These are phyloP conservation scores for Marmota flaviventris DNA, from an alignment of 2,113 vertebrate species.

Conservation along the genomic window DNA sequence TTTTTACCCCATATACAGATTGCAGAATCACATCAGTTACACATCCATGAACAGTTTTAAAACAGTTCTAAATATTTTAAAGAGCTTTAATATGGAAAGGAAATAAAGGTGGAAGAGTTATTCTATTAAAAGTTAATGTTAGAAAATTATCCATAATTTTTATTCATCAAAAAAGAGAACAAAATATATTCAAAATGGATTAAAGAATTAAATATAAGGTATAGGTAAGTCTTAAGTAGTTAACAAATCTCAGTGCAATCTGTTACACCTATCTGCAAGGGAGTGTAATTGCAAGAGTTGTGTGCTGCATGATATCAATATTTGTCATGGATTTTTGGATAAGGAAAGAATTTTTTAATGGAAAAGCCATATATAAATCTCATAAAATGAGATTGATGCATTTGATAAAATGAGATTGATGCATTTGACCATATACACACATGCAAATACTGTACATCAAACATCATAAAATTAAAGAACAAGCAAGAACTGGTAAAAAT, in stretches of 20 bases:
- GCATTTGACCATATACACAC: background rate
- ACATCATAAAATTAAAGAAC: conserved; percentile 18
- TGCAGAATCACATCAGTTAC: too few species aligned
- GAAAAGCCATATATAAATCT: conserved; percentile 10
- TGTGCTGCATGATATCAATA: background rate
- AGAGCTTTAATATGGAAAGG: background rate
- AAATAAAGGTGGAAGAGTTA: background rate
- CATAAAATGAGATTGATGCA: background rate
- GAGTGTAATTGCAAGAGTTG: background rate
- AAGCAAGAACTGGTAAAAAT: background rate
- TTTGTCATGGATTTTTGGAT: background rate
- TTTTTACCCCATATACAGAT: too few species aligned
- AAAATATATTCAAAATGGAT: background rate
- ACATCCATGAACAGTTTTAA: background rate
- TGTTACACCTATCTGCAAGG: background rate
- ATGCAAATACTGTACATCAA: background rate
- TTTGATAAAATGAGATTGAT: background rate
- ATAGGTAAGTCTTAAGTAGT: background rate
- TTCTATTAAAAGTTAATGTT: conserved; percentile 30
- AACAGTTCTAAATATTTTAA: background rate
- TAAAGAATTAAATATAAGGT: background rate
- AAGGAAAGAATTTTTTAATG: background rate
- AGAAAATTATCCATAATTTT: conserved; percentile 13
- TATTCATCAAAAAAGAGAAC: background rate
- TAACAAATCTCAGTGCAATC: background rate